Base-by-base conservation (phyloP, 2,888 invertebrate species). In the Oscheius myriophilus region DNA sequence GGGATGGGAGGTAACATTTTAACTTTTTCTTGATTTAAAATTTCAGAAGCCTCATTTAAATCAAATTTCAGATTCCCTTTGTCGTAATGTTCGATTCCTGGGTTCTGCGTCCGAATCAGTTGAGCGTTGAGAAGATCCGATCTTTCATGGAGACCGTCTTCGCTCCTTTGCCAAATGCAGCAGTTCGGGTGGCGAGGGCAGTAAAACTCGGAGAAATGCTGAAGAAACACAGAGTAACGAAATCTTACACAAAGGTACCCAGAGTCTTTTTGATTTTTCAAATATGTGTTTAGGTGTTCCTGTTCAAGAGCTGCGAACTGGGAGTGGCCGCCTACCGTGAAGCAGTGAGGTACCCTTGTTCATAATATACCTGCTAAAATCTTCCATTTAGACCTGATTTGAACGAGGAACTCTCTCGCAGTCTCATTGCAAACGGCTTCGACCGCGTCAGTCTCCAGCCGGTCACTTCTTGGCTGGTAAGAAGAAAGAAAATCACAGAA, bases 81-180 rank as follows among this genome's bases (percentile, higher is more conserved):
- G 78, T 84, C 0, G 74, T 82, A 25, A 66, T 78, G 39, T 74
- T 84, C 41, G 83, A 84, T 46, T 81, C 82, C 0, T 84, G 82
- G 82, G 72, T 75, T 14, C 58, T 82, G 1, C 66, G 74, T 26
- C 76, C 73, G 6, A 67, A 73, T 41, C 68, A 79, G 16, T 61
- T 83, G 9, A 67, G 73, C 12, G 62, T 75, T 21, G 76, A 81
- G 12, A 71, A 71, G 26, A 73, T 81, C 33, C 65, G 70, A 21
- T 39, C 68, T 11, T 80, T 78, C 64, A 69, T 78, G 18, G 71
- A 70, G 79, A 68, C 71, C 39, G 80, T 78, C 18, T 80, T 80
- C 63, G 70, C 73, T 12, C 66, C 72, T 11, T 67, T 80, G 14
- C 78, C 78, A 16, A 71, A 78, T 62, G 69, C 69, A 25, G 75